A percentile compares a stretch with the other conserved stretches of the same genome.
Evolutionary conservation across 2,113 vertebrate genomes (phyloP).

Genomic region (Psophia crepitans): DNA sequence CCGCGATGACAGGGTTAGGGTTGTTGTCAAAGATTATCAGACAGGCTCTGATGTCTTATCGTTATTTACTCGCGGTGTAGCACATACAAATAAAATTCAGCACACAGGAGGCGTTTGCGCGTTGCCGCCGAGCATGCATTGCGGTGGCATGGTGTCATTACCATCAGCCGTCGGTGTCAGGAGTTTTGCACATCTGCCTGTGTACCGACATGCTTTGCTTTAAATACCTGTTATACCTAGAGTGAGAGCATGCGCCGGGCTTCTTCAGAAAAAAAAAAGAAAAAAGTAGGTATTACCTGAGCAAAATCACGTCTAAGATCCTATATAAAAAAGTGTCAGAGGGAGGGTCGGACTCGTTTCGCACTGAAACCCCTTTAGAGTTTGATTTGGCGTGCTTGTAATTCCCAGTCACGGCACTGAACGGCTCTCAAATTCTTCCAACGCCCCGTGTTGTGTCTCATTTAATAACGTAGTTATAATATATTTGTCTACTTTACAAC

Average conservation of each 20-base stretch:
- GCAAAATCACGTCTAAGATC: not conserved
- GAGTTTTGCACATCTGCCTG: not conserved
- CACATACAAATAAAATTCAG: slow-evolving; percentile 45
- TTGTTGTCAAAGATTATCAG: slow-evolving; percentile 80
- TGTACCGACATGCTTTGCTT: not conserved
- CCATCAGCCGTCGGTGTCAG: not conserved
- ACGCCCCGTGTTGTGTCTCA: not conserved
- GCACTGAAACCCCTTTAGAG: not conserved
- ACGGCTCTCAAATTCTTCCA: not conserved
- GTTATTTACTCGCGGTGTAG: slow-evolving; percentile 61
- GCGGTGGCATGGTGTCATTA: not conserved
- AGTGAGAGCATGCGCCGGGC: not conserved
- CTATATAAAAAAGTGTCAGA: not conserved
- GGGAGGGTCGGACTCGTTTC: not conserved
- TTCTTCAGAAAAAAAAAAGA: not conserved
- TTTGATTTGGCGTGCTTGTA: not conserved
- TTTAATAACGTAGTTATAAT: slow-evolving; percentile 44
- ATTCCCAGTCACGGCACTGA: not conserved
- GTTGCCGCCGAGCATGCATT: not conserved
- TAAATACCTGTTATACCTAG: not conserved
- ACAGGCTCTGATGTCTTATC: slow-evolving; percentile 67
- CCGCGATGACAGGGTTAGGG: slow-evolving; percentile 58
- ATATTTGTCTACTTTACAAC: slow-evolving; percentile 53
- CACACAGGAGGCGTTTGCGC: not conserved
- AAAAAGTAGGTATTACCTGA: not conserved